Evolutionary conservation across 2,797 vertebrate species (phyloP).

Genomic region (Pseudomugil gertrudae): DNA sequence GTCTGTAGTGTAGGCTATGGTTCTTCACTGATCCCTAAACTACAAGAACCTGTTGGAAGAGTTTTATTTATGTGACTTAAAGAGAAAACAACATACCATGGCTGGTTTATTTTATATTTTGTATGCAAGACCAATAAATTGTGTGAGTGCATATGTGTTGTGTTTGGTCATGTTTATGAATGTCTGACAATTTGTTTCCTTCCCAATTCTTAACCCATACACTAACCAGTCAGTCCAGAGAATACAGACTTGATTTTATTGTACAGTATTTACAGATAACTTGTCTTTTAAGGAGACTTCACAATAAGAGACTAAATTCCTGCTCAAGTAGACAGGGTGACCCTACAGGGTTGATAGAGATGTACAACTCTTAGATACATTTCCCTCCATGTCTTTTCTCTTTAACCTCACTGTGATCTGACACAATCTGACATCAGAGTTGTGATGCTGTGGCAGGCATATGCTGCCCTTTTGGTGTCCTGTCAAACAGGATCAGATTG

Average conservation of each 20-base stretch:
- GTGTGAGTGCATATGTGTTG: conserved; percentile 15
- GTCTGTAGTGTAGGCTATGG: conserved; percentile 27
- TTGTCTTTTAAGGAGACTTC: neutral
- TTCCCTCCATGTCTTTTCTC: conserved; percentile 19
- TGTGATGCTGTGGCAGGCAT: conserved; percentile 16
- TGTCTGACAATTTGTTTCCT: neutral
- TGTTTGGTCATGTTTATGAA: neutral
- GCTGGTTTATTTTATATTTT: conserved; percentile 59
- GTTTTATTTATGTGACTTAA: conserved; percentile 62
- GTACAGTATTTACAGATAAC: neutral
- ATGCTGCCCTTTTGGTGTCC: conserved; percentile 42
- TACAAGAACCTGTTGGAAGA: conserved; percentile 42
- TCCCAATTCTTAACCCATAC: neutral
- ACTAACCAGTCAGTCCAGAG: neutral
- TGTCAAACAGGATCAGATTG: conserved; percentile 44
- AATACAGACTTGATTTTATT: conserved; percentile 3
- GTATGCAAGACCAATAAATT: conserved; percentile 75
- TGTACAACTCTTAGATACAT: conserved; percentile 10
- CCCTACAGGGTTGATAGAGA: conserved; percentile 14
- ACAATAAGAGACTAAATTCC: neutral
- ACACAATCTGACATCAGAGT: conserved; percentile 35
- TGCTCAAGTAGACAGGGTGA: conserved; percentile 22
- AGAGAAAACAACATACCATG: conserved; percentile 30
- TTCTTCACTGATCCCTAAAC: conserved; percentile 50
- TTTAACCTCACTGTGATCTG: conserved; percentile 27